Base-by-base conservation (phyloP, 2,113 vertebrate genomes). In the Tapirus terrestris region DNA sequence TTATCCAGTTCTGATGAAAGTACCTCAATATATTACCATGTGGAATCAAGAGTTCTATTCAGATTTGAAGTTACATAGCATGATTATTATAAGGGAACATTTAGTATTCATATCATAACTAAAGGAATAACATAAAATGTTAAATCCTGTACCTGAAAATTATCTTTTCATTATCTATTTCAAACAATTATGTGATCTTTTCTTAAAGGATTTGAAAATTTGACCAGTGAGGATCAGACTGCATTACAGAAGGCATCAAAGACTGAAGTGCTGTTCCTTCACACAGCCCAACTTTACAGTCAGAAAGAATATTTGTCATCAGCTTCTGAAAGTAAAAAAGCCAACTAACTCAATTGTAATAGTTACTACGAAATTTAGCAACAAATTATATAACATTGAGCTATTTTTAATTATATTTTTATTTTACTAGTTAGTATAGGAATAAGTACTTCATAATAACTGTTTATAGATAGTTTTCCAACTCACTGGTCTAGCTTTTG, bases 201-300 rank as follows among this genome's bases (percentile, higher is more conserved):
- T 94, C 84, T 72, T 97, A 82, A 98, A 99, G 99, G 99, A 58
- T 99, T 99, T 98, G 99, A 99, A 94, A 99, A 99, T 91, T 98
- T 99, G 98, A 99, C 99, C 79, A 99, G 94, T 79, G 99, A 99
- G 80, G 99, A 99, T 94, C 99, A 99, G 98, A 98, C 98, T 21
- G 99, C 99, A 3, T 98, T 99, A 77, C 96, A 99, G 93, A 99
- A 99, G 53, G 98, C 98, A 73, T 99, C 99, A n/a, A 99, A 99
- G 25, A 98, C 99, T 92, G 99, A 99, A 98, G 99, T 99, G 58
- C 99, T 99, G 99, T 99, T 99, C 97, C 98, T 99, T 97, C 98
- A 98, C 73, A 99, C 98, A 25, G 99, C 99, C 61, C 99, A 99
- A 96, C 99, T 99, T 96, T 99, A 99, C 80, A 99, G 99, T 96